These are phyloP conservation scores for Tragulus kanchil DNA, from an alignment of 2,113 vertebrate genomes.

Conservation along the genomic window DNA sequence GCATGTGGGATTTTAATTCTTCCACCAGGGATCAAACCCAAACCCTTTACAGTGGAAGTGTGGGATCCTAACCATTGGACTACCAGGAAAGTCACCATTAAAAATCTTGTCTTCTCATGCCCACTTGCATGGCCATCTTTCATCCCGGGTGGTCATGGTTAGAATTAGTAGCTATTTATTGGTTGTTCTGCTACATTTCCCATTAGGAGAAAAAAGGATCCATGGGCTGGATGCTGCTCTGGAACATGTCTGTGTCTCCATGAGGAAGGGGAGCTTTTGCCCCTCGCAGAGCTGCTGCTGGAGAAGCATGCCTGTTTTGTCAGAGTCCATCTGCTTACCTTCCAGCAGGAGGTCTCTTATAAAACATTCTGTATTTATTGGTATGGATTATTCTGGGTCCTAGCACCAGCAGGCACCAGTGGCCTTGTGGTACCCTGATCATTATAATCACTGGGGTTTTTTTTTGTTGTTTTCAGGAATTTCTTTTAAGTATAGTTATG, in stretches of 20 bases:
- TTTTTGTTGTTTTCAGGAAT: background rate
- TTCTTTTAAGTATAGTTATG: background rate
- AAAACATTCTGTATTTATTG: background rate
- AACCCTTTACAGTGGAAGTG: background rate
- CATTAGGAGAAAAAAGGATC: background rate
- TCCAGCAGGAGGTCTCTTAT: background rate
- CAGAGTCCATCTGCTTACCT: background rate
- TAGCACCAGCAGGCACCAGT: background rate
- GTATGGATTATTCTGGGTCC: background rate
- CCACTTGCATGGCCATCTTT: background rate
- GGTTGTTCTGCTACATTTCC: background rate
- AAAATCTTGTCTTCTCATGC: background rate
- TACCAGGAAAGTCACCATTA: background rate
- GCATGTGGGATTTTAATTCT: background rate
- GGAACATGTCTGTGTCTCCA: background rate
- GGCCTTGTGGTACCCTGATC: background rate
- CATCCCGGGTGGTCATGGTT: background rate
- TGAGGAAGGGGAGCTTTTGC: background rate
- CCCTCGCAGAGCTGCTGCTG: accelerated
- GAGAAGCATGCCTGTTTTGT: background rate
- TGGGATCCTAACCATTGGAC: background rate
- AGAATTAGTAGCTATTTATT: background rate
- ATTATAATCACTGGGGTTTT: too few relatives aligned
- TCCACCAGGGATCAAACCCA: background rate
- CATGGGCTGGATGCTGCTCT: background rate